Conservation (phyloP, 2,113 vertebrate genomes). For the Beaufortia kweichowensis region DNA sequence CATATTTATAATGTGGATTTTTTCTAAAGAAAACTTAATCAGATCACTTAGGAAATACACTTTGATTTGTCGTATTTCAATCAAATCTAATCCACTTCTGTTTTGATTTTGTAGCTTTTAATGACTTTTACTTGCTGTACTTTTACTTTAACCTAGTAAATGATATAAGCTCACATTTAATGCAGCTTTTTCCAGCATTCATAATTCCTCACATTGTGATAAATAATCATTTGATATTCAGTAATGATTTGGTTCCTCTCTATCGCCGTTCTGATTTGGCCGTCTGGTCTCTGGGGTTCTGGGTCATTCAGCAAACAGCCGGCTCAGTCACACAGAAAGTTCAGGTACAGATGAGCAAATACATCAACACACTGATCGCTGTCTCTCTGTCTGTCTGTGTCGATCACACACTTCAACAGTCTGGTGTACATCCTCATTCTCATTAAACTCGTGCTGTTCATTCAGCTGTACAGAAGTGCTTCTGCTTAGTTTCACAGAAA, state of each 20-base stretch:
- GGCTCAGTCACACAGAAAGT: conserved; percentile 32
- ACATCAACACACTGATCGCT: neutral
- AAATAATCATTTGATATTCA: conserved; percentile 3
- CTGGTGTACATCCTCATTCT: too few relatives aligned
- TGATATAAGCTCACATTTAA: neutral
- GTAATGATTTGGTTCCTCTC: conserved; percentile 27
- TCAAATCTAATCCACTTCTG: neutral
- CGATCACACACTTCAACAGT: too few relatives aligned
- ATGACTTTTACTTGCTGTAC: neutral
- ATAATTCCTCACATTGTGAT: neutral
- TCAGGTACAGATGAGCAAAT: conserved; percentile 46
- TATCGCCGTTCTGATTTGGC: conserved; percentile 12
- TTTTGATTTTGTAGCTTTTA: neutral
- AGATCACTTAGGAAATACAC: too few relatives aligned
- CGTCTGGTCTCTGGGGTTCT: conserved; percentile 22
- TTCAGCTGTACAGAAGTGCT: too few relatives aligned
- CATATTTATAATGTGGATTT: too few relatives aligned
- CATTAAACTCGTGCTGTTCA: too few relatives aligned
- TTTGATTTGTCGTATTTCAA: too few relatives aligned
- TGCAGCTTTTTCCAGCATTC: neutral
- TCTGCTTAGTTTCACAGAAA: too few relatives aligned
- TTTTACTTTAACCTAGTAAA: too few relatives aligned
- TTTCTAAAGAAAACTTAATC: neutral
- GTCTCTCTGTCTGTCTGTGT: too few relatives aligned
- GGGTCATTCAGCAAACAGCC: conserved; percentile 49